phyloP scores from a whole-genome alignment of 2,113 vertebrate genomes.

The Aspidoscelis tigris region DNA sequence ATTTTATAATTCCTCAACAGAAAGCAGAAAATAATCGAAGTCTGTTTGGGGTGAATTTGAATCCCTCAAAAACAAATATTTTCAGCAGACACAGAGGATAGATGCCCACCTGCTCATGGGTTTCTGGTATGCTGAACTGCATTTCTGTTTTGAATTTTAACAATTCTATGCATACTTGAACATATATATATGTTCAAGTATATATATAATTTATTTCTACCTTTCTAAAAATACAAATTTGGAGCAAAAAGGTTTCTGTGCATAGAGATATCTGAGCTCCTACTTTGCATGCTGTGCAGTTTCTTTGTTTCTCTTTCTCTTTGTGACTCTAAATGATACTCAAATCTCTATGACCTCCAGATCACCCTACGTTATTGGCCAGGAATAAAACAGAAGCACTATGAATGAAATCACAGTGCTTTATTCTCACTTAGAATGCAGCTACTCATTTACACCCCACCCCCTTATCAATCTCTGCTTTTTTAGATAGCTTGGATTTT shows the following conservation, averaged over 20 bases:
- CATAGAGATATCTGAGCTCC: not conserved
- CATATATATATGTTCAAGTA: no score
- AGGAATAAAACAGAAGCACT: conserved; percentile 13
- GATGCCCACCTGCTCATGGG: no score
- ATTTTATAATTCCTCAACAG: no score
- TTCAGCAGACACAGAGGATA: no score
- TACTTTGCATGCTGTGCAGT: not conserved
- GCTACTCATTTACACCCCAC: conserved; percentile 14
- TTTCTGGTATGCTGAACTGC: no score
- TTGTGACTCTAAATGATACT: conserved; percentile 13
- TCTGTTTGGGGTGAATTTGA: no score
- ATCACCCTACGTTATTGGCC: not conserved
- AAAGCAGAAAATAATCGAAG: no score
- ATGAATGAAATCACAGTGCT: not conserved
- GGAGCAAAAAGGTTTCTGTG: not conserved
- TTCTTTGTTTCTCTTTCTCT: not conserved
- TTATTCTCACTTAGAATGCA: conserved; percentile 11
- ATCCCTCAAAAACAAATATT: no score
- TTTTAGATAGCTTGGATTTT: conserved; percentile 20
- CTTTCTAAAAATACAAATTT: no score
- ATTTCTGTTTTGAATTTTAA: no score
- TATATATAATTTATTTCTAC: no score
- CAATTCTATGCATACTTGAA: no score
- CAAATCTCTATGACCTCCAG: conserved; percentile 34
- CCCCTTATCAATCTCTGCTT: not conserved